phyloP scores from a whole-genome alignment of 2,888 invertebrate genomes.

The Dryobotodes eremita region DNA sequence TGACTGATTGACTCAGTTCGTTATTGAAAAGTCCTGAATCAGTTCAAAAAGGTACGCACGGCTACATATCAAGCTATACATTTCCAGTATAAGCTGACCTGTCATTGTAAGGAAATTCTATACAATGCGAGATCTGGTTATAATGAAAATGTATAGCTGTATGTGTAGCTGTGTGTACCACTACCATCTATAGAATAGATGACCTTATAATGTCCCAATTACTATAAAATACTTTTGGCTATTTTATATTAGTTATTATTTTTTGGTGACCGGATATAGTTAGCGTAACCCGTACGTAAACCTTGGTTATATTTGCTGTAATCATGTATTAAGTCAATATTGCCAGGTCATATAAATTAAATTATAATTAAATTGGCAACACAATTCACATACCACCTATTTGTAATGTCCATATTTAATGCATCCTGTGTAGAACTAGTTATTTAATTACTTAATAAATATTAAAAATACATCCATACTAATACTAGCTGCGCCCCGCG shows the following conservation, averaged over 20 bases:
- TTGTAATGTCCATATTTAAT: constrained; percentile 23
- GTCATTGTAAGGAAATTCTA: too few relatives aligned
- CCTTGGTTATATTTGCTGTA: constrained; percentile 26
- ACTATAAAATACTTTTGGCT: neutral
- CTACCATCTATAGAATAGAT: neutral
- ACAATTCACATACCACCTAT: neutral
- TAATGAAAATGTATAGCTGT: too few relatives aligned
- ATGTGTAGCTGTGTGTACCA: too few relatives aligned
- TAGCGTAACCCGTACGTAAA: constrained; percentile 4
- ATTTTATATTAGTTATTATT: neutral
- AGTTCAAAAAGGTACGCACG: too few relatives aligned
- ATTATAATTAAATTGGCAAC: constrained; percentile 25
- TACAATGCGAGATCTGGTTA: too few relatives aligned
- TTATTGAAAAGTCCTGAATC: too few relatives aligned
- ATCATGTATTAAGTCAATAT: constrained; percentile 16
- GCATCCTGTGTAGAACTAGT: constrained; percentile 21
- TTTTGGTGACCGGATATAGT: constrained; percentile 29
- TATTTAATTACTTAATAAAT: neutral
- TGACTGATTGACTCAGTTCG: neutral
- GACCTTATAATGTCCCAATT: constrained; percentile 15
- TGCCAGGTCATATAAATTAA: constrained; percentile 48
- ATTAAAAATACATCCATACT: neutral
- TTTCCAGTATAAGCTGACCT: too few relatives aligned
- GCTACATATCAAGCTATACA: too few relatives aligned
- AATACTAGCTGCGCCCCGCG: too few relatives aligned